Percentiles rank a stretch among this genome's conserved stretches.
phyloP scores from a whole-genome alignment of 1,140 invertebrate species.

The Pseudomyrmex gracilis region DNA sequence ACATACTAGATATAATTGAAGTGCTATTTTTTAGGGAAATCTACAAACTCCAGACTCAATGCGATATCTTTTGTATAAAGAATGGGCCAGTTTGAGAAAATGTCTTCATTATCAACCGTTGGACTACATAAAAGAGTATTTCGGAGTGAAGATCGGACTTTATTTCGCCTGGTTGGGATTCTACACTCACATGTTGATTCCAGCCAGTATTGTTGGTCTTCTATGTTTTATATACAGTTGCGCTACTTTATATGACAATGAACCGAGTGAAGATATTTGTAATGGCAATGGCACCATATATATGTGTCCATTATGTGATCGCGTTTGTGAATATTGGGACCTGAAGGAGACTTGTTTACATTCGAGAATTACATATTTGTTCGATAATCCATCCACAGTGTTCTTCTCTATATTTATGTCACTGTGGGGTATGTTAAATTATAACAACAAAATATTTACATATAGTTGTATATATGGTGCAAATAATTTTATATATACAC shows the following conservation, averaged over 20 bases:
- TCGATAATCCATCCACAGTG: slow-evolving; percentile 97
- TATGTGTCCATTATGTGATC: slow-evolving; percentile 95
- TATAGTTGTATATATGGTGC: not conserved
- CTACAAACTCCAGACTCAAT: slow-evolving; percentile 89
- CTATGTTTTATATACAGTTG: slow-evolving; percentile 93
- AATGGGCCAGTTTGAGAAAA: slow-evolving; percentile 94
- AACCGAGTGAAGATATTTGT: slow-evolving; percentile 94
- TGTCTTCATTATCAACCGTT: slow-evolving; percentile 95
- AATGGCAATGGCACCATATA: slow-evolving; percentile 86
- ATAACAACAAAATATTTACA: not conserved
- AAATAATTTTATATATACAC: slow-evolving; percentile 9
- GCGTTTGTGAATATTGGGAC: slow-evolving; percentile 95
- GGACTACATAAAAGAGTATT: slow-evolving; percentile 95
- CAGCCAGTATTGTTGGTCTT: slow-evolving; percentile 93
- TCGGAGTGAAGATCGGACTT: slow-evolving; percentile 96
- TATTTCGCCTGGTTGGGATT: slow-evolving; percentile 99
- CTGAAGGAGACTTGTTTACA: slow-evolving; percentile 94
- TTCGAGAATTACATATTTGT: slow-evolving; percentile 95
- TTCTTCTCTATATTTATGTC: slow-evolving; percentile 99
- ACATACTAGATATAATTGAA: not conserved
- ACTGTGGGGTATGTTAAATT: slow-evolving; percentile 91
- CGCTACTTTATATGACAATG: slow-evolving; percentile 89
- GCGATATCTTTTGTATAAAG: slow-evolving; percentile 91
- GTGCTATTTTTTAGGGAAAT: slow-evolving; percentile 88
- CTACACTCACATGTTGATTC: slow-evolving; percentile 97